These are phyloP conservation scores for Tachysurus fulvidraco DNA, from an alignment of 2,113 vertebrate species.

Conservation along the genomic window DNA sequence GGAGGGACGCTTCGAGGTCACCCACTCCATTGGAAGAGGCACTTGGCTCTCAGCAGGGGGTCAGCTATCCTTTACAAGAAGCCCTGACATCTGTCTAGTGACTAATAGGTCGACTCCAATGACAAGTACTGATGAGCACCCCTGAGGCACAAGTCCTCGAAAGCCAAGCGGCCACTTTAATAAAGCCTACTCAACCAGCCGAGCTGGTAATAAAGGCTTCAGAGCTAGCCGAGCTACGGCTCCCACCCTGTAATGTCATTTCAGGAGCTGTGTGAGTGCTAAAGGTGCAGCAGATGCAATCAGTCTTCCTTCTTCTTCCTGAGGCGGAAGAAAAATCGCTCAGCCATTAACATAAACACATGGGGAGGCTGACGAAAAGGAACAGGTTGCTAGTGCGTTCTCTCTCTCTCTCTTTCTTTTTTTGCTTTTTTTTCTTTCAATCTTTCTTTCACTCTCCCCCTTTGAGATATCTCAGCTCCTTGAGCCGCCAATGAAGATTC, in stretches of 20 bases:
- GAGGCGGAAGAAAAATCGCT: conserved; percentile 18
- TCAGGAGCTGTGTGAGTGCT: conserved; percentile 3
- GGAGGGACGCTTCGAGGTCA: conserved; percentile 41
- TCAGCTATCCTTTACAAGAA: conserved; percentile 72
- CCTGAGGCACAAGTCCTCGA: conserved; percentile 59
- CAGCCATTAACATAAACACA: conserved; percentile 41
- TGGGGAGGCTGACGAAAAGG: background rate
- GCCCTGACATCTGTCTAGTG: conserved; percentile 70
- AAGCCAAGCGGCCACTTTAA: conserved; percentile 52
- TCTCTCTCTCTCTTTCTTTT: background rate
- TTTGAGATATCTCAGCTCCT: conserved; percentile 39
- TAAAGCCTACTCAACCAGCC: conserved; percentile 41
- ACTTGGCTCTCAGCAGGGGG: conserved; percentile 62
- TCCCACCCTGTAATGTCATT: conserved; percentile 48
- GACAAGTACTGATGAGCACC: conserved; percentile 77
- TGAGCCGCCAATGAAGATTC: conserved; percentile 33
- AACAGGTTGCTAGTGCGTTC: conserved; percentile 39
- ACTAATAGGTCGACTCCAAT: conserved; percentile 71
- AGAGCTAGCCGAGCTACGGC: conserved; percentile 13
- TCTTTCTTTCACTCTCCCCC: background rate
- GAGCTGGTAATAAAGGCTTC: conserved; percentile 13
- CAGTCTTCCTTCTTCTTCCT: conserved; percentile 39
- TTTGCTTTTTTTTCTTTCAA: background rate
- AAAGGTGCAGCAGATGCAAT: conserved; percentile 34
- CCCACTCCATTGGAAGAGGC: conserved; percentile 40